Evolutionary conservation across 2,888 invertebrate species (phyloP).

Genomic region (Eristalis intricaria): DNA sequence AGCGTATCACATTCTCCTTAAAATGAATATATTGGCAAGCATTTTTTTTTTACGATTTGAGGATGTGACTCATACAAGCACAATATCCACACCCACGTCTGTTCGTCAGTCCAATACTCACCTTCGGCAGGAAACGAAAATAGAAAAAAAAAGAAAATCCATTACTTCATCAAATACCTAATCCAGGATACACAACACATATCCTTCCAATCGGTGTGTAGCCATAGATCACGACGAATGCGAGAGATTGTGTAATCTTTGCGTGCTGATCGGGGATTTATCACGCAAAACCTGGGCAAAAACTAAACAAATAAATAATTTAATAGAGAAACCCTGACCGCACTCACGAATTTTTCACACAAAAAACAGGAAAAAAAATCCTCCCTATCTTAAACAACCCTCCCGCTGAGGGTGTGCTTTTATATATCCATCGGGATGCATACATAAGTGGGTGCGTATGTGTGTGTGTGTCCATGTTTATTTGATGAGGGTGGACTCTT

Average conservation of each 20-base stretch:
- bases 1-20: slow-evolving; percentile 16
- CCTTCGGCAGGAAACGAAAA: background rate
- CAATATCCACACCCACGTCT: background rate
- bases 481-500: background rate
- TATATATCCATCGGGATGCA: background rate
- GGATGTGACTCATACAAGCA: background rate
- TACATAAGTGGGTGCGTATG: background rate
- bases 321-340: slow-evolving; percentile 48
- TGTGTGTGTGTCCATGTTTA: background rate
- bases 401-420: background rate
- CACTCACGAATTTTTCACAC: slow-evolving; percentile 16
- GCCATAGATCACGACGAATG: background rate
- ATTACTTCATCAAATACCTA: background rate
- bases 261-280: slow-evolving; percentile 22
- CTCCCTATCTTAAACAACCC: background rate
- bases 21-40: slow-evolving; percentile 14
- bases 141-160: background rate
- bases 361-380: background rate
- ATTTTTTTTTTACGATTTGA: slow-evolving; percentile 28
- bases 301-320: slow-evolving; percentile 36
- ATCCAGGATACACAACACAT: slow-evolving; percentile 5
- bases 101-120: background rate
- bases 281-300: slow-evolving; percentile 21
- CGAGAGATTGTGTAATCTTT: slow-evolving; percentile 13
- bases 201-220: background rate